Evolutionary conservation across 2,797 vertebrate genomes (phyloP).

Genomic region (Zalophus californianus): DNA sequence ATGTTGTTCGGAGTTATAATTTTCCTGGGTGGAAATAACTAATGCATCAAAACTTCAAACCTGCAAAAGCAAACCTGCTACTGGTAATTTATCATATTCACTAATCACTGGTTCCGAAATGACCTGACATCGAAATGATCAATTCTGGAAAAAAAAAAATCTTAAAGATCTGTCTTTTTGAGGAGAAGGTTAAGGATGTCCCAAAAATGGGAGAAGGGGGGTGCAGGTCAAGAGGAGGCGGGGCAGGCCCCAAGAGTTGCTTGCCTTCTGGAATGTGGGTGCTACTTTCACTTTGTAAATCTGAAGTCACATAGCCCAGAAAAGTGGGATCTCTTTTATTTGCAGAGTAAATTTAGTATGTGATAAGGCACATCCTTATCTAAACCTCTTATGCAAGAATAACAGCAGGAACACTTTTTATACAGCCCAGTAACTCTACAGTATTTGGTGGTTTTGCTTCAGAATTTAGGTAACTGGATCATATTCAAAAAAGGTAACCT

Average conservation of each 20-base stretch:
- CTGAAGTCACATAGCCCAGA: neutral
- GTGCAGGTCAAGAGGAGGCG: neutral
- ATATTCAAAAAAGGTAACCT: neutral
- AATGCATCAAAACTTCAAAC: constrained; percentile 75
- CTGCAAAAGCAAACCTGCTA: constrained; percentile 65
- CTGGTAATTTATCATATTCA: constrained; percentile 84
- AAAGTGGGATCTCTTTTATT: constrained; percentile 59
- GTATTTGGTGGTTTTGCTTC: neutral
- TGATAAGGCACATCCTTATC: neutral
- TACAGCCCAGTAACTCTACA: neutral
- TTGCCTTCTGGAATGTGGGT: constrained; percentile 44
- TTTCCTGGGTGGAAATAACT: constrained; percentile 59
- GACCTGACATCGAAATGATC: constrained; percentile 83
- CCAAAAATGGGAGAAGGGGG: constrained; percentile 60
- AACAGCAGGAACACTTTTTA: neutral
- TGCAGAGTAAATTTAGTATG: constrained; percentile 72
- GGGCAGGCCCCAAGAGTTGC: constrained; percentile 5
- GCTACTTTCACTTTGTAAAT: constrained; percentile 67
- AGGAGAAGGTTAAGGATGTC: constrained; percentile 61
- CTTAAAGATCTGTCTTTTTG: constrained; percentile 61
- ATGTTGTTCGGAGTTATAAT: constrained; percentile 40
- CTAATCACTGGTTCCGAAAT: constrained; percentile 84
- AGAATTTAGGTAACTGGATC: constrained; percentile 8
- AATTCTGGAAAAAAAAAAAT: constrained; percentile 71
- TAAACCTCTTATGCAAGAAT: neutral